Evolutionary conservation across 2,113 vertebrate species (phyloP).

Genomic region (Cyprinus carpio): DNA sequence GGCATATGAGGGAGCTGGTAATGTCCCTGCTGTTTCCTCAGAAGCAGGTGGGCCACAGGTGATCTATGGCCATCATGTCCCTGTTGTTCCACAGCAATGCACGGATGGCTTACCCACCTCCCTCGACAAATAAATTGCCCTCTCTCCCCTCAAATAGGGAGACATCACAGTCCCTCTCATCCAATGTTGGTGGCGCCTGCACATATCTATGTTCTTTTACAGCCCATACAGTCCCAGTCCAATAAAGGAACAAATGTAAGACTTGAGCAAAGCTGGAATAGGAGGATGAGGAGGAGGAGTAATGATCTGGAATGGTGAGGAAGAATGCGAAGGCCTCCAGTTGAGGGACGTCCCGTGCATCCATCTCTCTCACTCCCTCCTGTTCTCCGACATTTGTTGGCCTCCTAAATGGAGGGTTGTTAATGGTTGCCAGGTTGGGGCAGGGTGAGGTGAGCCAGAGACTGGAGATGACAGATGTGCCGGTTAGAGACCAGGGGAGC

Average conservation of each 20-base stretch:
- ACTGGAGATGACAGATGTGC: conserved; percentile 47
- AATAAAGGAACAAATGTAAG: conserved; percentile 60
- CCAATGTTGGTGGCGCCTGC: conserved; percentile 68
- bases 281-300: conserved; percentile 60
- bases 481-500: conserved; percentile 9
- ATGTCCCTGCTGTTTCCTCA: not conserved
- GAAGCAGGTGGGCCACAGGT: conserved; percentile 11
- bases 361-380: conserved; percentile 60
- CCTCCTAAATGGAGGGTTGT: conserved; percentile 50
- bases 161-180: conserved; percentile 70
- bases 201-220: conserved; percentile 73
- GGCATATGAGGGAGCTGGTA: conserved; percentile 5
- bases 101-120: conserved; percentile 62
- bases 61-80: conserved; percentile 58
- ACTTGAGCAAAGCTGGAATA: conserved; percentile 43
- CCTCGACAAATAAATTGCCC: conserved; percentile 64
- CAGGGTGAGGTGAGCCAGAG: conserved; percentile 38
- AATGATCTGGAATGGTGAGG: conserved; percentile 70
- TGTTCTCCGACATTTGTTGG: conserved; percentile 22
- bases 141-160: conserved; percentile 61
- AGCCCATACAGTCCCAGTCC: conserved; percentile 57
- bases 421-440: conserved; percentile 55
- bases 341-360: conserved; percentile 64
- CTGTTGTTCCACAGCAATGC: conserved; percentile 59
- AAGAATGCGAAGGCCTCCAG: conserved; percentile 64